Base-by-base conservation (phyloP, 2,113 vertebrate species). In the Sylvietta virens region DNA sequence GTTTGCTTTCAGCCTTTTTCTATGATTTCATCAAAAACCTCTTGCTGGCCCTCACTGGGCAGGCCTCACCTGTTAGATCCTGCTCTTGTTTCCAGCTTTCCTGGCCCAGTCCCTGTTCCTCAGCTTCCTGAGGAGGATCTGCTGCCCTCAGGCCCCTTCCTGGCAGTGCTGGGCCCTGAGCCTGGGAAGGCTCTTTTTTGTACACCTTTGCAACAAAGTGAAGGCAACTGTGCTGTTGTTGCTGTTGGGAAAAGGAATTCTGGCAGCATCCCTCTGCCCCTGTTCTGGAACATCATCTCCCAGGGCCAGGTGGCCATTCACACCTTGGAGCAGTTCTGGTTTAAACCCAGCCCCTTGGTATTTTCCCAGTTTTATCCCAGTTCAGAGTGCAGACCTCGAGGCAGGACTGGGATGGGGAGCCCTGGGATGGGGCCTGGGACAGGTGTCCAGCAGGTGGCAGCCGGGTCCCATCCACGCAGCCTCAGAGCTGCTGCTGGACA, bases 391-490 rank as follows among this genome's bases (percentile, higher is more conserved):
- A 35, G 80, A 5, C 4, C 31, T 45, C 0, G 6, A 35, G 61
- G 69, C 70, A 35, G 40, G 70, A 62, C 47, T 61, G 70, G 60
- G 10, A 7, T 12, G 57, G 20, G 54, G 47, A 47, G n/a, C n/a
- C 42, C 14, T 7, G 31, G 18, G 30, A 4, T 13, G 24, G 4
- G 33, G 39, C 51, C 40, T 12, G 7, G 31, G 31, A 48, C 31
- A 19, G 56, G 81, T 79, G 83, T 26, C 95, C 95, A 91, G 94
- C 81, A 97, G 91, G 28, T 89, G 95, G 95, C 94, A 91, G 40
- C 95, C 62, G 61, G 58, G 45, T 27, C 54, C 80, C 67, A n/a
- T n/a, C 71, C 21, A 0, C 1, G 5, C 4, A 3, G 42, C 60
- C 50, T 23, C 0, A 0, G 31, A 31, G 66, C 82, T 64, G 86